Percentiles rank a stretch among this genome's conserved stretches.
phyloP scores from a whole-genome alignment of 2,113 vertebrate species.

The Gymnocephalus cernua region DNA sequence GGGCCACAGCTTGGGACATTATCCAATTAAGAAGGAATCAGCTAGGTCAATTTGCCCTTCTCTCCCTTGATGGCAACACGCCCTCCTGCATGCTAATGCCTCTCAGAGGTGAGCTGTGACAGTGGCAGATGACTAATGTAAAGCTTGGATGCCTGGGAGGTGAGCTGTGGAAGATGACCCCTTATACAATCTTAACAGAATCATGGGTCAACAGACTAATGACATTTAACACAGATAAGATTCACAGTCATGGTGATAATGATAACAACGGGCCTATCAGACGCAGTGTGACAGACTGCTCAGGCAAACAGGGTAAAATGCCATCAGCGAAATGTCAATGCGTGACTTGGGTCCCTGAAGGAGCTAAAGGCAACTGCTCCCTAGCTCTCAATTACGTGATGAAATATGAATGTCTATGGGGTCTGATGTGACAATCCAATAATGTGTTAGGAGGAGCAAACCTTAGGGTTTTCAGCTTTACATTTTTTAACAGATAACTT shows the following conservation, averaged over 20 bases:
- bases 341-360: conserved; percentile 70
- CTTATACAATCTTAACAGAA: conserved; percentile 52
- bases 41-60: conserved; percentile 78
- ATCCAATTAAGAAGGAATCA: conserved; percentile 79
- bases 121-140: conserved; percentile 61
- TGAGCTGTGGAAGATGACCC: conserved; percentile 52
- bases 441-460: conserved; percentile 4
- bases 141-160: conserved; percentile 51
- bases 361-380: conserved; percentile 51
- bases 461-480: conserved; percentile 24
- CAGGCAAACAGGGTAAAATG: conserved; percentile 68
- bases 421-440: conserved; percentile 45
- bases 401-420: conserved; percentile 59
- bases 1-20: conserved; percentile 70
- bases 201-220: conserved; percentile 68
- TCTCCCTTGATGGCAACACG: conserved; percentile 63
- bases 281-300: conserved; percentile 61
- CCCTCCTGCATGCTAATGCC: conserved; percentile 80
- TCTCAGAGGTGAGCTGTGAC: conserved; percentile 60
- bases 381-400: conserved; percentile 63
- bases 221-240: conserved; percentile 64
- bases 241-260: conserved; percentile 68
- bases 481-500: conserved; percentile 16
- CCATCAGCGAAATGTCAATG: conserved; percentile 77
- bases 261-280: conserved; percentile 61